phyloP scores from a whole-genome alignment of 2,797 vertebrate species.

The Acipenser oxyrinchus region DNA sequence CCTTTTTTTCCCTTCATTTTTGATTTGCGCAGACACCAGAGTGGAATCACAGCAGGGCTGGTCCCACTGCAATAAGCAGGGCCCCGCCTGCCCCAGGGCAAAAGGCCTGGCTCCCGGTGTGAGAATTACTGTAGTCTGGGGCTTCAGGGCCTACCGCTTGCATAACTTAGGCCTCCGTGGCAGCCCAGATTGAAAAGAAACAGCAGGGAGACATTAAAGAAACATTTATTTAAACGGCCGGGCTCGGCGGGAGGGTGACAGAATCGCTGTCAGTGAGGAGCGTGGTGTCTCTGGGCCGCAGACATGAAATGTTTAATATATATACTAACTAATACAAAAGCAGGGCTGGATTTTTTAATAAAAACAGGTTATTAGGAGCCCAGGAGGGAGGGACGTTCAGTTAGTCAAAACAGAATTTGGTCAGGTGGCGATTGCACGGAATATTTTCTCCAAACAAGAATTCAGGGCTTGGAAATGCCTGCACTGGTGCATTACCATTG shows the following conservation, averaged over 20 bases:
- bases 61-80: slow-evolving; percentile 36
- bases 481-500: too few relatives aligned
- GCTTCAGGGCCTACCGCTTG: slow-evolving; percentile 24
- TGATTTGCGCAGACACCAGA: neutral
- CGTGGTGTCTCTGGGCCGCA: too few relatives aligned
- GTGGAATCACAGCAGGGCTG: slow-evolving; percentile 21
- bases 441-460: too few relatives aligned
- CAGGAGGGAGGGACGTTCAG: too few relatives aligned
- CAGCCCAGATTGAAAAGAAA: slow-evolving; percentile 40
- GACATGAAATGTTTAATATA: too few relatives aligned
- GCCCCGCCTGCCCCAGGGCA: slow-evolving; percentile 28
- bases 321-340: too few relatives aligned
- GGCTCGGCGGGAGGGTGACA: slow-evolving; percentile 33
- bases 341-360: too few relatives aligned
- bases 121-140: slow-evolving; percentile 33
- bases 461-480: too few relatives aligned
- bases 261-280: neutral
- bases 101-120: slow-evolving; percentile 26
- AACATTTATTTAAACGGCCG: slow-evolving; percentile 47
- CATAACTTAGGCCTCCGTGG: slow-evolving; percentile 27
- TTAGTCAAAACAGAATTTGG: too few relatives aligned
- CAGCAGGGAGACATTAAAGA: slow-evolving; percentile 43
- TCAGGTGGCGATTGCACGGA: too few relatives aligned
- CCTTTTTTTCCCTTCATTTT: neutral
- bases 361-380: too few relatives aligned